These are phyloP conservation scores for Bombus difficillimus DNA, from an alignment of 1,140 invertebrate species.

Conservation along the genomic window DNA sequence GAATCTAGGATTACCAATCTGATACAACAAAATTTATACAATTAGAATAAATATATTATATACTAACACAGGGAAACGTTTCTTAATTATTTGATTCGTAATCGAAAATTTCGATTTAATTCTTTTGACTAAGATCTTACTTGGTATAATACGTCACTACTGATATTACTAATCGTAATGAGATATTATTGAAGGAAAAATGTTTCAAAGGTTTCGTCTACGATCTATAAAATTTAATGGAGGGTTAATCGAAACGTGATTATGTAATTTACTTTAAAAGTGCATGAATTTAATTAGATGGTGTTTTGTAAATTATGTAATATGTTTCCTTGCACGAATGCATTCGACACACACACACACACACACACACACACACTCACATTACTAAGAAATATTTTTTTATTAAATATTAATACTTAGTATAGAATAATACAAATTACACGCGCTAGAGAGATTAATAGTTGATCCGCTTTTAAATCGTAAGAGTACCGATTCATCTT, in stretches of 20 bases:
- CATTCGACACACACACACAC: neutral
- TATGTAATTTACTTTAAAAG: neutral
- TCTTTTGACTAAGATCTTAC: neutral
- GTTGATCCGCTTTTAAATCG: too few species aligned
- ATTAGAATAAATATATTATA: neutral
- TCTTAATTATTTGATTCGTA: neutral
- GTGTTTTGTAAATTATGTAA: neutral
- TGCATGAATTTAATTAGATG: neutral
- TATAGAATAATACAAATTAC: too few species aligned
- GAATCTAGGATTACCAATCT: too few species aligned
- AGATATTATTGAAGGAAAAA: neutral
- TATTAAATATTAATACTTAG: too few species aligned
- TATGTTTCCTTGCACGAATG: too few species aligned
- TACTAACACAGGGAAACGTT: neutral
- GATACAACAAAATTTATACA: too few species aligned
- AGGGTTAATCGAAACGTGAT: neutral
- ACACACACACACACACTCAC: neutral
- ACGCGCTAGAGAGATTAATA: too few species aligned
- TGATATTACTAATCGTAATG: neutral
- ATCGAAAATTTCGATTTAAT: neutral
- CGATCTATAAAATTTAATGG: too few species aligned
- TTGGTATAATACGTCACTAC: neutral
- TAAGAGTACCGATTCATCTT: neutral
- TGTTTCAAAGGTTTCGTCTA: neutral
- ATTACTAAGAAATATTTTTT: too few species aligned